Evolutionary conservation across 2,113 vertebrate genomes (phyloP).

Genomic region (Pedionomus torquatus): DNA sequence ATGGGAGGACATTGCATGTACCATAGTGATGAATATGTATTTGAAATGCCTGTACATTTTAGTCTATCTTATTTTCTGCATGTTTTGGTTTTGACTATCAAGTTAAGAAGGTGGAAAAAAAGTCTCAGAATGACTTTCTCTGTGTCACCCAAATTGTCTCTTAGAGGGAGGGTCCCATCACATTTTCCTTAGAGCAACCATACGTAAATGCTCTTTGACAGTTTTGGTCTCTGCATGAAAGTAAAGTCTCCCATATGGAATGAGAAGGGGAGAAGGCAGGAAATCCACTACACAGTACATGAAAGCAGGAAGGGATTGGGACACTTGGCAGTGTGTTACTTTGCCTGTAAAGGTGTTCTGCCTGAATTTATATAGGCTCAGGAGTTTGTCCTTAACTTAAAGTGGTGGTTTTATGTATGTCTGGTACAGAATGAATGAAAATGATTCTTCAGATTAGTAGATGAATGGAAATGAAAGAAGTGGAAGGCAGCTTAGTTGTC

Average conservation of each 20-base stretch:
- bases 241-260: neutral
- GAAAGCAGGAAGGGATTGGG: neutral
- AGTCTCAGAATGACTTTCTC: neutral
- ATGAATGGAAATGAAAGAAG: neutral
- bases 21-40: neutral
- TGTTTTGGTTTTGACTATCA: neutral
- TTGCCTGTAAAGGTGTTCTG: neutral
- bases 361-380: neutral
- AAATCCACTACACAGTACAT: neutral
- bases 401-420: neutral
- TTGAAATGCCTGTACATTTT: neutral
- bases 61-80: neutral
- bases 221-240: neutral
- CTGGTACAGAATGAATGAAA: neutral
- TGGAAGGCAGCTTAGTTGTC: neutral
- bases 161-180: neutral
- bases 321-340: neutral
- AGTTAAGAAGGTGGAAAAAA: neutral
- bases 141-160: fast-evolving
- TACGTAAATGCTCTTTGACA: neutral
- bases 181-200: neutral
- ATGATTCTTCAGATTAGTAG: no score
- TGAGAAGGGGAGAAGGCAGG: neutral
- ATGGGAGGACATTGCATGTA: neutral
- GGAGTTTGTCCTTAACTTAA: neutral